Conservation (phyloP, 2,797 vertebrate genomes). For the Aselliscus stoliczkanus region DNA sequence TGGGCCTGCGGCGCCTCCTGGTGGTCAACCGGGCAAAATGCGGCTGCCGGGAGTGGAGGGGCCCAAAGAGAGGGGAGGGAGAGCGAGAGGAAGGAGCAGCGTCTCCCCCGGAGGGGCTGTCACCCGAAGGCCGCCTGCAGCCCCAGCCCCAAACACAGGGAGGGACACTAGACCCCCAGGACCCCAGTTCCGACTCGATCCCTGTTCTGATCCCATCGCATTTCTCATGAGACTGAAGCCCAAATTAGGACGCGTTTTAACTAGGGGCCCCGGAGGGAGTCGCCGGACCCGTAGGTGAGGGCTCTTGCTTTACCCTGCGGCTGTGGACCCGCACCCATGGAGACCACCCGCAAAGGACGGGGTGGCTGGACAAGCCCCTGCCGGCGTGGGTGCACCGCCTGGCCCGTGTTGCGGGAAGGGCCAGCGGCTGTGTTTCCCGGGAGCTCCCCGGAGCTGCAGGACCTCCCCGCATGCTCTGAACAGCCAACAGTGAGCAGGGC, state of each 20-base stretch:
- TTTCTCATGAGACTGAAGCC: background rate
- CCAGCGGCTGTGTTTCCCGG: background rate
- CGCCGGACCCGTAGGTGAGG: background rate
- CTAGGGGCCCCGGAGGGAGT: background rate
- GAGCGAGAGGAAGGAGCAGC: background rate
- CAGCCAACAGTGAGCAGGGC: background rate
- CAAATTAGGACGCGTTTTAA: background rate
- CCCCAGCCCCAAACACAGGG: background rate
- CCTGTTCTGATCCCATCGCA: background rate
- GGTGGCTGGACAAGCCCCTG: background rate
- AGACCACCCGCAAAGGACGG: accelerated
- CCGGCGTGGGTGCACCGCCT: background rate
- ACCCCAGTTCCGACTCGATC: background rate
- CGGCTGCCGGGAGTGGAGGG: accelerated
- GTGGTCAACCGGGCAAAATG: background rate
- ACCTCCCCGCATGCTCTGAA: background rate
- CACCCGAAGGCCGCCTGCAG: accelerated
- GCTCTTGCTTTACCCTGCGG: background rate
- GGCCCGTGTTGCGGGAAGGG: background rate
- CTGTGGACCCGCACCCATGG: background rate
- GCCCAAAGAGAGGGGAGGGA: accelerated
- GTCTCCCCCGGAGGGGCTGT: accelerated
- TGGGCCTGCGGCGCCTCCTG: background rate
- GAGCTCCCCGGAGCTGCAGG: background rate
- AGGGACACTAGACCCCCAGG: background rate